Percentiles rank a stretch among this genome's conserved stretches.
Conservation (phyloP, 1,140 invertebrate genomes). For the Eriosoma lanigerum region DNA sequence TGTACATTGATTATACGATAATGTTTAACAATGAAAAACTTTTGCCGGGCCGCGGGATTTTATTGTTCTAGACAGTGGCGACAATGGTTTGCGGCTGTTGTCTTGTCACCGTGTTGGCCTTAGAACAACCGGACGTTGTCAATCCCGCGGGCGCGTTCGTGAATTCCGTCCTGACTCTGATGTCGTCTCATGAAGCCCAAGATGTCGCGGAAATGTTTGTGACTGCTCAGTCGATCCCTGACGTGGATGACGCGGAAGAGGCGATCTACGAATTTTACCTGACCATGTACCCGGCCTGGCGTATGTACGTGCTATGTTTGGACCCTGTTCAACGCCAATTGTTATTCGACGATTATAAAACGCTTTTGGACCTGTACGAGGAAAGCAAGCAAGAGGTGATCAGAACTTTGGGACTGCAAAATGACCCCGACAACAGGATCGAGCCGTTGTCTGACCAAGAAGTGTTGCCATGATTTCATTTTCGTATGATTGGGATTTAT, state of each 20-base stretch:
- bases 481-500: no score
- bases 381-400: background rate
- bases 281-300: background rate
- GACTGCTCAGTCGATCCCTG: background rate
- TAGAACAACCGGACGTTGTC: background rate
- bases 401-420: background rate
- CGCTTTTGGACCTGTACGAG: background rate
- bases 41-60: no score
- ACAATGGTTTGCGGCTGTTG: background rate
- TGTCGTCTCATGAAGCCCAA: background rate
- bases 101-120: background rate
- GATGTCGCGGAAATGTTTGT: constrained; percentile 21
- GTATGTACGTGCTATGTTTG: background rate
- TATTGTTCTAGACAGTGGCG: background rate
- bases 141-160: background rate
- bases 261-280: background rate
- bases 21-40: no score
- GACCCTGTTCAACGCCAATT: background rate
- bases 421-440: background rate
- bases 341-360: background rate
- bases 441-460: background rate
- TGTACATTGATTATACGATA: no score
- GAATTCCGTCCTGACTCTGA: background rate
- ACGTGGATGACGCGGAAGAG: background rate
- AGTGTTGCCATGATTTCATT: background rate